Percentiles rank a stretch among this genome's conserved stretches.
Evolutionary conservation across 2,888 invertebrate genomes (phyloP).

Genomic region (Leistus spinibarbis): DNA sequence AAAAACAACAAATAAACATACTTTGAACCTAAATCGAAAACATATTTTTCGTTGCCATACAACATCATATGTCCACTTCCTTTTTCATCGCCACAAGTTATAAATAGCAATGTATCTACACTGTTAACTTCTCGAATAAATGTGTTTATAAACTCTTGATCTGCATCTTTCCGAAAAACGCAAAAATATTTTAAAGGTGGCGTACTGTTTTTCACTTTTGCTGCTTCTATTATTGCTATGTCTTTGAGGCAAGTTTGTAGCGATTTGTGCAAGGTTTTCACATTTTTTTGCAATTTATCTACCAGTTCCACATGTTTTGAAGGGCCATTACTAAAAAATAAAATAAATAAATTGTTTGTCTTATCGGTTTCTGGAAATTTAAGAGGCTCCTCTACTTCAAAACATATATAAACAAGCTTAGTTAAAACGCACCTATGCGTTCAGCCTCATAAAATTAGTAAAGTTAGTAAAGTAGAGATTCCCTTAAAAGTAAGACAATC

Average conservation of each 20-base stretch:
- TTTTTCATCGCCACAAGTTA: constrained; percentile 74
- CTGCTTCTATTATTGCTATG: constrained; percentile 70
- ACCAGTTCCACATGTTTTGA: constrained; percentile 72
- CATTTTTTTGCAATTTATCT: constrained; percentile 73
- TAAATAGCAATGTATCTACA: constrained; percentile 66
- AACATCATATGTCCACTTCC: constrained; percentile 64
- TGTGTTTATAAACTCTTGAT: constrained; percentile 75
- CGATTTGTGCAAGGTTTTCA: constrained; percentile 69
- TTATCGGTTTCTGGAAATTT: not conserved
- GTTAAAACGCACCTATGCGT: too few species aligned
- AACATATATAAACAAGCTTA: too few species aligned
- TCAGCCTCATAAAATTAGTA: not conserved
- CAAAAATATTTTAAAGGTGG: constrained; percentile 64
- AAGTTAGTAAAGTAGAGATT: not conserved
- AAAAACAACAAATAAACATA: constrained; percentile 56
- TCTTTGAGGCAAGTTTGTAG: constrained; percentile 71
- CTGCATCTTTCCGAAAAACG: constrained; percentile 75
- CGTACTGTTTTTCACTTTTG: constrained; percentile 60
- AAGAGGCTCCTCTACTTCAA: not conserved
- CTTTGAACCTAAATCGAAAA: constrained; percentile 65
- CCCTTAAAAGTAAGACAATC: not conserved
- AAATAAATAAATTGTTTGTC: not conserved
- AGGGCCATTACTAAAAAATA: constrained; percentile 69
- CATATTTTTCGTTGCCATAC: constrained; percentile 62
- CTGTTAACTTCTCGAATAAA: constrained; percentile 69